These are phyloP conservation scores for Upupa epops DNA, from an alignment of 2,113 vertebrate species.

Conservation along the genomic window DNA sequence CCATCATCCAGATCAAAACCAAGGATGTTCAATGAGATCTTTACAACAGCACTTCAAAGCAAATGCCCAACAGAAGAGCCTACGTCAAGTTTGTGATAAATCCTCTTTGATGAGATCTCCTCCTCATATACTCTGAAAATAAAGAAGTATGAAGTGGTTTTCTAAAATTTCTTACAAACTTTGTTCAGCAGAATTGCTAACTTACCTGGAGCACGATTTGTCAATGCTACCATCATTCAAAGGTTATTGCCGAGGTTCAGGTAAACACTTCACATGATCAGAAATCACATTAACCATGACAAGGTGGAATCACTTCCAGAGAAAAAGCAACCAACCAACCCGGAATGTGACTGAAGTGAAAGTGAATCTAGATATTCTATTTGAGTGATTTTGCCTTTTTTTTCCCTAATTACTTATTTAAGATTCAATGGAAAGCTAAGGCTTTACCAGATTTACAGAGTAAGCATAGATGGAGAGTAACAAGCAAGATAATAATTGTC, in stretches of 20 bases:
- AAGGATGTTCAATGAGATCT: neutral
- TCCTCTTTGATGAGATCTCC: neutral
- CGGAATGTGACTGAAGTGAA: too few relatives aligned
- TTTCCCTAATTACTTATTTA: neutral
- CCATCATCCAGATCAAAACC: neutral
- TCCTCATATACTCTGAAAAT: neutral
- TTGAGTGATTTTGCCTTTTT: neutral
- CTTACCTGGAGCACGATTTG: neutral
- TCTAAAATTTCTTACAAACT: neutral
- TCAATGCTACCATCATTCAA: neutral
- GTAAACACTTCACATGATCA: neutral
- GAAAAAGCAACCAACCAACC: fast-evolving
- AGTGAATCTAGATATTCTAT: neutral
- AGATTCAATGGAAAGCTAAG: neutral
- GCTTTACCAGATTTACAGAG: neutral
- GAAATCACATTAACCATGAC: neutral
- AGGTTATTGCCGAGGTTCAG: neutral
- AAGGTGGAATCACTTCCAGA: neutral
- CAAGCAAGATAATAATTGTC: neutral
- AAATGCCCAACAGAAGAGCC: neutral
- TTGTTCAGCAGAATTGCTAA: neutral
- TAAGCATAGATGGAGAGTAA: neutral
- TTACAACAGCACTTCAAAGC: neutral
- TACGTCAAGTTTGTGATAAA: neutral
- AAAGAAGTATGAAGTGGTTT: neutral